Percentiles rank a stretch among this genome's conserved stretches.
Conservation (phyloP, 2,113 vertebrate genomes). For the Suricata suricatta region DNA sequence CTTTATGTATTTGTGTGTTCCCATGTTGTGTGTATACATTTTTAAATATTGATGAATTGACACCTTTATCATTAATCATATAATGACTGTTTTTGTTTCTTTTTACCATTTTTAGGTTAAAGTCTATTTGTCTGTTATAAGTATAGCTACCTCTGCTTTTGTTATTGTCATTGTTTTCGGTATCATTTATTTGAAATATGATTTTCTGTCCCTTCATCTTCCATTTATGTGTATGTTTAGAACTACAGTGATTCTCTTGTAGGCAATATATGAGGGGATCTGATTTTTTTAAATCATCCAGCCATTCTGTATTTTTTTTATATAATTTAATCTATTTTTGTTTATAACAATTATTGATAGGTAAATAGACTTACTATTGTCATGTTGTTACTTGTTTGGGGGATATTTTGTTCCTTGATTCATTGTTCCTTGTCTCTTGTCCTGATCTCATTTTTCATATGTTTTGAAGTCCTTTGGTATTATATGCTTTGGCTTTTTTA, state of each 20-base stretch:
- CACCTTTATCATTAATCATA: background rate
- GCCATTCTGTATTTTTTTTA: background rate
- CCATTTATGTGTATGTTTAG: background rate
- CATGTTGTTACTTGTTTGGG: background rate
- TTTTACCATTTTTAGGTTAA: background rate
- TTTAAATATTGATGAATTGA: background rate
- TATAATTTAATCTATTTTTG: background rate
- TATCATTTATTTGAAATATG: background rate
- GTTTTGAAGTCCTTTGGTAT: background rate
- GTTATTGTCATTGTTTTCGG: background rate
- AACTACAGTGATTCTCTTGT: background rate
- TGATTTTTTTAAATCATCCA: background rate
- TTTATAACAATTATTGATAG: background rate
- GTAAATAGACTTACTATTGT: background rate
- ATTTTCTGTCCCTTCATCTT: background rate
- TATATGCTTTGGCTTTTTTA: background rate
- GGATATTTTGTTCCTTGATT: background rate
- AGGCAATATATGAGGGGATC: background rate
- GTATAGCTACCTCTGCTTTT: background rate
- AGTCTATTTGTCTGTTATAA: background rate
- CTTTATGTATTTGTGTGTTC: background rate
- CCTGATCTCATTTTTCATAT: too few relatives aligned
- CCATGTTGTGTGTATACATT: background rate
- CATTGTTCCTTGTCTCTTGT: background rate
- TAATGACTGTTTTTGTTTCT: background rate